Evolutionary conservation across 2,888 invertebrate genomes (phyloP).

Genomic region (Perizoma flavofasciatum): DNA sequence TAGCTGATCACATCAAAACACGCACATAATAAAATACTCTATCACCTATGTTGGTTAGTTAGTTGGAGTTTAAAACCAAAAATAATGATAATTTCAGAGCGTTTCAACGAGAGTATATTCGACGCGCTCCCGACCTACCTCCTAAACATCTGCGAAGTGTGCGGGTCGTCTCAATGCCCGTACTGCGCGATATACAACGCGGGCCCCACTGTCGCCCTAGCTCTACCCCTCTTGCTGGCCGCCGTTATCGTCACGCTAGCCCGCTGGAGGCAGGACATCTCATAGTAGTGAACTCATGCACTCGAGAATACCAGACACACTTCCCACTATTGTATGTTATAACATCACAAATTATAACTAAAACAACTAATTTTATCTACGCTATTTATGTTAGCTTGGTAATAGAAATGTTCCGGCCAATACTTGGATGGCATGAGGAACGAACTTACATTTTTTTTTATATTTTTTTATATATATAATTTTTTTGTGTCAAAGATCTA

Average conservation of each 20-base stretch:
- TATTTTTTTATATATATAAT: no score
- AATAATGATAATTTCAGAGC: conserved; percentile 84
- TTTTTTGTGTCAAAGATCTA: neutral
- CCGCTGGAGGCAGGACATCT: conserved; percentile 4
- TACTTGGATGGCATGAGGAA: no score
- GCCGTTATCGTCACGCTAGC: conserved; percentile 21
- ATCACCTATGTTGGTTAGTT: no score
- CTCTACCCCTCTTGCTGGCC: conserved; percentile 40
- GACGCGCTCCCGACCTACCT: conserved; percentile 93
- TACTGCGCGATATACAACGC: conserved; percentile 94
- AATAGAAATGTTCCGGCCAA: no score
- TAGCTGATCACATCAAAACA: no score
- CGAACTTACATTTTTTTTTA: no score
- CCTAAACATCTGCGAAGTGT: conserved; percentile 96
- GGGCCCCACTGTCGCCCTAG: conserved; percentile 46
- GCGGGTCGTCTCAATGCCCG: conserved; percentile 96
- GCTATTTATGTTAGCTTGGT: no score
- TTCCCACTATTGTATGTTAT: conserved; percentile 12
- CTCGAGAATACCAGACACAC: neutral
- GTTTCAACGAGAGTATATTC: conserved; percentile 96
- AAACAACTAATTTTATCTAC: neutral
- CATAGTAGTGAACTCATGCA: neutral
- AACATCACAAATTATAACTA: conserved; percentile 11
- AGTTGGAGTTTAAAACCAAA: no score
- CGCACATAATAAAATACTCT: no score